Base-by-base conservation (phyloP, 2,888 invertebrate species). In the Drosophila anomelani region DNA sequence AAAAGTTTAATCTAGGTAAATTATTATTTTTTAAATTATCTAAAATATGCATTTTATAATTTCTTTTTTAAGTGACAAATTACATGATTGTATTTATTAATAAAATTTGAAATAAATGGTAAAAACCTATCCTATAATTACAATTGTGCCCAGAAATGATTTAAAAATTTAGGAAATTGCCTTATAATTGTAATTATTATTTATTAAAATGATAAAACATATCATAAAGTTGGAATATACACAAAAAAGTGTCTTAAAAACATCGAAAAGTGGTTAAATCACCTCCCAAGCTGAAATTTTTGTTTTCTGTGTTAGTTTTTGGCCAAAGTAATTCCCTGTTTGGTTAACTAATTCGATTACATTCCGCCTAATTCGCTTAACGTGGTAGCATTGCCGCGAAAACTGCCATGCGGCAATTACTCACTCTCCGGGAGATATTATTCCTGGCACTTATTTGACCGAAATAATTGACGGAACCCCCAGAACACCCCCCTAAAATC, bases 381-480 rank as follows among this genome's bases (percentile, higher is more conserved):
- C 51, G 51, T 53, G 32, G 32, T 17, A 23, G 58, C 20, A 61
- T 41, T 60, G 51, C 41, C 57, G 29, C 29, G 12, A 32, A 57
- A 29, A 32, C 23, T 39, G 60, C 20, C 56, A 57, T 26, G 38
- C 17, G 54, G 34, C 58, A 59, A 59, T 59, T 59, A 59, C 58
- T 59, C 58, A 38, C 39, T 55, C 39, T 39, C 54, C 53, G 58
- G 58, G 54, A 9, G 43, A 36, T 63, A 60, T 60, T 60, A 46
- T 46, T 60, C 36, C 62, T 29, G 46, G 34, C 66, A 68, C 26
- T 47, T 41, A 64, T 64, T 66, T 54, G 32, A 41, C 34, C 26
- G 3, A 73, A 58, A 53, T 58, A 66, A 66, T 70, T 69, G 49
- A 57, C 53, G 72, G 51, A 49, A 49, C 10, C n/a, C n/a, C n/a